These are phyloP conservation scores for Belgica antarctica DNA, from an alignment of 2,888 invertebrate genomes.

Conservation along the genomic window DNA sequence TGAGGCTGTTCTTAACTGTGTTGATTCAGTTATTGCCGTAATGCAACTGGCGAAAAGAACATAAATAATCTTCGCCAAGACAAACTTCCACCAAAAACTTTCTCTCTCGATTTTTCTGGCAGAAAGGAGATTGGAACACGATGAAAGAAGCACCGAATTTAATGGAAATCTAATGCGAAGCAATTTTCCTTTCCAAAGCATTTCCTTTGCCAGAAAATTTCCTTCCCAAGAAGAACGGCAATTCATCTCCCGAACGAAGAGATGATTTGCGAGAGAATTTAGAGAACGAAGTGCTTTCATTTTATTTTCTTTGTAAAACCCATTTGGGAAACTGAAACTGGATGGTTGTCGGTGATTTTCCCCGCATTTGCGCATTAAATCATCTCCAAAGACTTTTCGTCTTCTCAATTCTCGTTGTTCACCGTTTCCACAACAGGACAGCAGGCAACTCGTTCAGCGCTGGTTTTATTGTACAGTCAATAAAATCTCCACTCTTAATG, in stretches of 20 bases:
- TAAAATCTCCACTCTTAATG: constrained; percentile 11
- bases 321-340: neutral
- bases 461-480: too few relatives aligned
- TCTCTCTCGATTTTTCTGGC: neutral
- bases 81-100: too few relatives aligned
- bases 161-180: neutral
- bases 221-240: neutral
- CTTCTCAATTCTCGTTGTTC: constrained; percentile 12
- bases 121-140: constrained; percentile 2
- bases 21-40: constrained; percentile 25
- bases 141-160: constrained; percentile 4
- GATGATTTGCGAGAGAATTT: constrained; percentile 31
- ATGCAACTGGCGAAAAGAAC: constrained; percentile 38
- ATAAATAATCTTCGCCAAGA: constrained; percentile 37
- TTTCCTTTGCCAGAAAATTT: neutral
- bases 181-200: neutral
- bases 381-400: neutral
- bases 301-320: neutral
- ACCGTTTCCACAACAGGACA: neutral
- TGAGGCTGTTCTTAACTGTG: constrained; percentile 8
- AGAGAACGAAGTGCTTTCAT: neutral
- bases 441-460: too few relatives aligned
- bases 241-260: constrained; percentile 25
- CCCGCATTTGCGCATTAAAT: constrained; percentile 37
- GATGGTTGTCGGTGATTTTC: constrained; percentile 2